These are phyloP conservation scores for Prosopocoilus inquinatus DNA, from an alignment of 2,888 invertebrate species.

Conservation along the genomic window DNA sequence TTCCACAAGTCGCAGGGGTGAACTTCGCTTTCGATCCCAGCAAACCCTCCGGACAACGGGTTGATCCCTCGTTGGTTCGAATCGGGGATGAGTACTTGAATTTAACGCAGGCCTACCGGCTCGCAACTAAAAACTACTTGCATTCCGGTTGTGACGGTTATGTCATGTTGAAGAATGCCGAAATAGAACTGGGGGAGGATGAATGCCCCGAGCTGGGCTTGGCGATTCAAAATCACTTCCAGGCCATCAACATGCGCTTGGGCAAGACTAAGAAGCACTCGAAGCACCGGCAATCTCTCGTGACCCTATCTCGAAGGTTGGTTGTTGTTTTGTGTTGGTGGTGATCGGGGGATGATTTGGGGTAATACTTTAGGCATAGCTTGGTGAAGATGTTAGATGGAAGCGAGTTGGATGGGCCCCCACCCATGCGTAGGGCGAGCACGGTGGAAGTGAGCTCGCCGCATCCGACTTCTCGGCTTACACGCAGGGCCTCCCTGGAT, in stretches of 20 bases:
- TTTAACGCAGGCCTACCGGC: slow-evolving; percentile 66
- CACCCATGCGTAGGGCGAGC: slow-evolving; percentile 62
- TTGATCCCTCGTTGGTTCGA: slow-evolving; percentile 70
- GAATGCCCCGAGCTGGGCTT: slow-evolving; percentile 82
- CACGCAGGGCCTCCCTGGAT: slow-evolving; percentile 73
- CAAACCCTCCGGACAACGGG: slow-evolving; percentile 67
- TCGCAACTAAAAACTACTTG: slow-evolving; percentile 82
- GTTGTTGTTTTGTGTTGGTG: slow-evolving; percentile 6
- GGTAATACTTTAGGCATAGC: slow-evolving; percentile 59
- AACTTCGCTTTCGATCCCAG: slow-evolving; percentile 74
- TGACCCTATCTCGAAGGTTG: slow-evolving; percentile 75
- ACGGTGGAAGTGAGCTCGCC: slow-evolving; percentile 42
- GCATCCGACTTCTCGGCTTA: slow-evolving; percentile 52
- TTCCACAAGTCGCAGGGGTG: slow-evolving; percentile 81
- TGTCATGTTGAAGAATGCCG: slow-evolving; percentile 71
- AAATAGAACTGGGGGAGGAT: slow-evolving; percentile 70
- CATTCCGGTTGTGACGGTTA: slow-evolving; percentile 83
- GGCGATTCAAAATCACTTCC: slow-evolving; percentile 86
- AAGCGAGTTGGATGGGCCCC: slow-evolving; percentile 69
- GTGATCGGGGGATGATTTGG: neutral
- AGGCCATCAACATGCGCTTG: slow-evolving; percentile 76
- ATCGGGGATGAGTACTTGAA: slow-evolving; percentile 84
- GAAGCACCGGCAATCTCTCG: slow-evolving; percentile 81
- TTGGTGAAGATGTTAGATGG: slow-evolving; percentile 74
- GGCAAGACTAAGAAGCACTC: slow-evolving; percentile 70